Percentiles rank a stretch among this genome's conserved stretches.
phyloP scores from a whole-genome alignment of 2,113 vertebrate species.

The Chlorodrepanis virens region DNA sequence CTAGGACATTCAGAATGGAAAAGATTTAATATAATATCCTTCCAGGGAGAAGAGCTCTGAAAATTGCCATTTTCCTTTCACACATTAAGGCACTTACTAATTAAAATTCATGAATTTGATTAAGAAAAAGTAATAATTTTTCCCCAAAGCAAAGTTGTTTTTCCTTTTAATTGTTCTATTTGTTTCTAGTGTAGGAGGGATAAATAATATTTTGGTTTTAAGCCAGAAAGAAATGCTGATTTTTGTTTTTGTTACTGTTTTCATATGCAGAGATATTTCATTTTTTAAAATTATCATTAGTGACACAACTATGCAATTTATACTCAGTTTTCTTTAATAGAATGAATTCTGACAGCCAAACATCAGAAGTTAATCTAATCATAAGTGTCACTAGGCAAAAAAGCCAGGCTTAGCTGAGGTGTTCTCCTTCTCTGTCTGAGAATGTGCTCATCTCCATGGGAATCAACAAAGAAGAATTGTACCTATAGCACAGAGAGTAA shows the following conservation, averaged over 20 bases:
- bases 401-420: neutral
- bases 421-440: neutral
- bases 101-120: constrained; percentile 39
- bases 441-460: neutral
- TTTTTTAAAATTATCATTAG: neutral
- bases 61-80: constrained; percentile 21
- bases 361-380: neutral
- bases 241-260: neutral
- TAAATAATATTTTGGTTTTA: neutral
- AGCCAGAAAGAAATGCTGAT: neutral
- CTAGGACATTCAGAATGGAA: constrained; percentile 18
- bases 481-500: neutral
- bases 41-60: neutral
- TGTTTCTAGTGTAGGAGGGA: neutral
- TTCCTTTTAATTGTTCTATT: constrained; percentile 13
- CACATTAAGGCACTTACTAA: neutral
- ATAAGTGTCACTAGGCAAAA: neutral
- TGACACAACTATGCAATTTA: neutral
- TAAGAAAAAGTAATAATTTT: neutral
- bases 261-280: neutral
- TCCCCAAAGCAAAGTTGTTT: neutral
- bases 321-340: neutral
- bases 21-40: constrained; percentile 18
- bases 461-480: neutral
- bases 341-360: neutral